Percentiles rank a stretch among this genome's conserved stretches.
Evolutionary conservation across 2,888 invertebrate genomes (phyloP).

Genomic region (Lottia scabra): DNA sequence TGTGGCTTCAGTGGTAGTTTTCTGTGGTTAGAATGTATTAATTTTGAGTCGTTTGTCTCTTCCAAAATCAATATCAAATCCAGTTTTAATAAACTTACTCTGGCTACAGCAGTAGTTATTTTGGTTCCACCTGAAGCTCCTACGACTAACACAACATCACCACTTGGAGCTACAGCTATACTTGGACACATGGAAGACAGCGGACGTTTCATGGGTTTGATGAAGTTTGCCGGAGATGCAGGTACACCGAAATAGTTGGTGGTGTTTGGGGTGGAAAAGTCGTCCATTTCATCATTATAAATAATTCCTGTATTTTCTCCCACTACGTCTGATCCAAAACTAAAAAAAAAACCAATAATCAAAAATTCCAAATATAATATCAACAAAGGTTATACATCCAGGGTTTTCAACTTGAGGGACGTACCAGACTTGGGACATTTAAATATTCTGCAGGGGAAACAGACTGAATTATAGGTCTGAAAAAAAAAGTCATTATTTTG

Average conservation of each 20-base stretch:
- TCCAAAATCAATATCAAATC: too few species aligned
- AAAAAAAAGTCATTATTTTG: too few species aligned
- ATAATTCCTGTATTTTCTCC: conserved; percentile 77
- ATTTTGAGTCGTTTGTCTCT: too few species aligned
- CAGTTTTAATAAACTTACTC: conserved; percentile 34
- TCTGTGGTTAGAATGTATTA: too few species aligned
- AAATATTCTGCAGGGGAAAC: too few species aligned
- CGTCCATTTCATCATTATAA: conserved; percentile 91
- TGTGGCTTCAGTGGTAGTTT: too few species aligned
- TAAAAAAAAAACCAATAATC: conserved; percentile 66
- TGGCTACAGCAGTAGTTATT: conserved; percentile 82
- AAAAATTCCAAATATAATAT: too few species aligned
- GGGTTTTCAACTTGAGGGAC: too few species aligned
- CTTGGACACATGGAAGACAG: conserved; percentile 91
- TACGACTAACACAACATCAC: conserved; percentile 77
- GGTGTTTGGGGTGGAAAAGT: conserved; percentile 80
- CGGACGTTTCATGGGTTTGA: conserved; percentile 84
- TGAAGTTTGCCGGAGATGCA: conserved; percentile 86
- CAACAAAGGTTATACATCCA: too few species aligned
- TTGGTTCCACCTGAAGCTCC: conserved; percentile 92
- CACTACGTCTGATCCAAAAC: conserved; percentile 81
- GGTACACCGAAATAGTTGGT: conserved; percentile 64
- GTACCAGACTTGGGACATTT: too few species aligned
- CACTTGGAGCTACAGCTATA: conserved; percentile 79
- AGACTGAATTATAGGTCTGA: too few species aligned